Evolutionary conservation across 2,113 vertebrate genomes (phyloP).

Genomic region (Cyrtonyx montezumae): DNA sequence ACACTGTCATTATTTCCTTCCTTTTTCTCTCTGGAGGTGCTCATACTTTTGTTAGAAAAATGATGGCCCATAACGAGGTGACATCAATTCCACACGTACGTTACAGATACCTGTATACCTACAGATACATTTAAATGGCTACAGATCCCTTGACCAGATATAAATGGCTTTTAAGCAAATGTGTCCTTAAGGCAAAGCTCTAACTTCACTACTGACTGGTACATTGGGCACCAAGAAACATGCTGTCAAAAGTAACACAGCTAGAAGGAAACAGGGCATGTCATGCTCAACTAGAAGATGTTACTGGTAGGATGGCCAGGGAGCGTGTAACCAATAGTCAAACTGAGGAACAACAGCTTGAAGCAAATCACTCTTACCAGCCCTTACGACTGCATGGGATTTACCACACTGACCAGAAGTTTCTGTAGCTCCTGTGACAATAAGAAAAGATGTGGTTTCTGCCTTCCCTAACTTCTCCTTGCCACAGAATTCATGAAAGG

Average conservation of each 20-base stretch:
- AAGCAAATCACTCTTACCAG: background rate
- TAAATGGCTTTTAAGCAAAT: background rate
- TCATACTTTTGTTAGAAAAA: background rate
- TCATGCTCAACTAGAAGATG: background rate
- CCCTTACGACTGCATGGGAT: background rate
- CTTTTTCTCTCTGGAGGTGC: background rate
- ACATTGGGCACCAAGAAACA: background rate
- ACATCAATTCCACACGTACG: background rate
- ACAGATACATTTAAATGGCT: background rate
- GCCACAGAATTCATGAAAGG: background rate
- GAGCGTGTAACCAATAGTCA: accelerated
- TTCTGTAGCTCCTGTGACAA: background rate
- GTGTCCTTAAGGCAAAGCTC: background rate
- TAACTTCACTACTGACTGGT: background rate
- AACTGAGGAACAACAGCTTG: background rate
- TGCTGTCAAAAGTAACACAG: background rate
- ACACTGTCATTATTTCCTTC: background rate
- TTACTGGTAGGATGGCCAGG: background rate
- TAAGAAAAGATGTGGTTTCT: background rate
- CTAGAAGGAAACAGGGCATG: background rate
- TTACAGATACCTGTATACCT: background rate
- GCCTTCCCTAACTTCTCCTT: background rate
- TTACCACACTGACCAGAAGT: background rate
- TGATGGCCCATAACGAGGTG: background rate
- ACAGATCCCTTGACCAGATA: background rate